Percentiles rank a stretch among this genome's conserved stretches.
phyloP scores from a whole-genome alignment of 2,113 vertebrate genomes.

The Monarcha castaneiventris region DNA sequence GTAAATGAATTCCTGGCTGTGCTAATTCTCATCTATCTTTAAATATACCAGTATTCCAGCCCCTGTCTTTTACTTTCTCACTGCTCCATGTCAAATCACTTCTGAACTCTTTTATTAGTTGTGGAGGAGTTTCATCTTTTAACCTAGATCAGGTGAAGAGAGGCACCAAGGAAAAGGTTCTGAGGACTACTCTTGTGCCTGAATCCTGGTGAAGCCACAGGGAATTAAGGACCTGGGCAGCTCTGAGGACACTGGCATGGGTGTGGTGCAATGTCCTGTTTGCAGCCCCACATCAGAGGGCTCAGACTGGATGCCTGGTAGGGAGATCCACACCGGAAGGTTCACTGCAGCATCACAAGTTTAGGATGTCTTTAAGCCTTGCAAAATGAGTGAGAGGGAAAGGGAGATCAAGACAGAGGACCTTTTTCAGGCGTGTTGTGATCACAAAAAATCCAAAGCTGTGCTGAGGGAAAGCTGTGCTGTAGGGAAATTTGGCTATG shows the following conservation, averaged over 20 bases:
- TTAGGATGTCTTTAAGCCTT: neutral
- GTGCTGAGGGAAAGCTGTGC: accelerated
- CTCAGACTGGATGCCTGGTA: neutral
- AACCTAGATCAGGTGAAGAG: neutral
- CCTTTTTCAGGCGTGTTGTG: neutral
- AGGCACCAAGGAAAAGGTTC: neutral
- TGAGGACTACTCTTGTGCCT: neutral
- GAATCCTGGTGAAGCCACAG: neutral
- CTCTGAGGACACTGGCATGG: neutral
- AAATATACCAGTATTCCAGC: neutral
- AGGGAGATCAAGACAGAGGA: neutral
- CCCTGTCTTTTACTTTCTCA: neutral
- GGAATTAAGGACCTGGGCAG: neutral
- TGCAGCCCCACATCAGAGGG: neutral
- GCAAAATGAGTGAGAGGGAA: neutral
- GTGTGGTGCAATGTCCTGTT: accelerated
- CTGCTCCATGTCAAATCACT: neutral
- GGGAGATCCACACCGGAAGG: neutral
- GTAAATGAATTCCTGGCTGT: neutral
- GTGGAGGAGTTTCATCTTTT: neutral
- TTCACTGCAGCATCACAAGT: neutral
- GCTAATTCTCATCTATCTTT: neutral
- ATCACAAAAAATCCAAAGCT: neutral
- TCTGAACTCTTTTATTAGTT: neutral
- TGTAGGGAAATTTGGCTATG: neutral